Conservation (phyloP, 2,888 invertebrate genomes). For the Keiferia lycopersicella region DNA sequence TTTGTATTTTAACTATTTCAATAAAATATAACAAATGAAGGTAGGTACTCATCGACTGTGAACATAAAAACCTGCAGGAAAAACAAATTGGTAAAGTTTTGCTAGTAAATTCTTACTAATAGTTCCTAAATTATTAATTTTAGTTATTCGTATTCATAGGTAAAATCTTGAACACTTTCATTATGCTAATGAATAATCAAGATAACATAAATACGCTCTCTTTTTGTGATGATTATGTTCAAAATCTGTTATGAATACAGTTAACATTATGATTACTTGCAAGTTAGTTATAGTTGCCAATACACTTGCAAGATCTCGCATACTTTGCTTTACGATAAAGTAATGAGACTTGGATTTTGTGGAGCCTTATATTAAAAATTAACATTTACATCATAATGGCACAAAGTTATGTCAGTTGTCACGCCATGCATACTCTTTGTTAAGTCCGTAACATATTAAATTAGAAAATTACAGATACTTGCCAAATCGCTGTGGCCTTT, state of each 20-base stretch:
- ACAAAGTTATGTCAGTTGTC: neutral
- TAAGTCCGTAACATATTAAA: neutral
- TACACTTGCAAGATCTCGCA: conserved; percentile 32
- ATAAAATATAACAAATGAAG: no score
- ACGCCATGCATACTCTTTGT: neutral
- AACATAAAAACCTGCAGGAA: neutral
- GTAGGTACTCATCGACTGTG: neutral
- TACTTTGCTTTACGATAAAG: conserved; percentile 27
- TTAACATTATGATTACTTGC: conserved; percentile 31
- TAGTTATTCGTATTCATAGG: conserved; percentile 10
- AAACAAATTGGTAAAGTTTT: neutral
- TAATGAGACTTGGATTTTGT: conserved; percentile 22
- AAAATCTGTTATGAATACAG: conserved; percentile 2
- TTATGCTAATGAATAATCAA: conserved; percentile 16
- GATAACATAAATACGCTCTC: conserved; percentile 6
- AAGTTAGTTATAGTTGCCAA: conserved; percentile 37
- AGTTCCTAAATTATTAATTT: neutral
- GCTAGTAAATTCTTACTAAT: neutral
- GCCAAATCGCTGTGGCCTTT: no score
- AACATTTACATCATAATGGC: conserved; percentile 3
- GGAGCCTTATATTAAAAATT: neutral
- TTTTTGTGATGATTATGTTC: conserved; percentile 16
- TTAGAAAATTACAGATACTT: no score
- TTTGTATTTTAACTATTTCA: neutral
- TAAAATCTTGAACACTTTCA: conserved; percentile 19